Conservation (phyloP, 2,113 vertebrate genomes). For the Hassar affinis region DNA sequence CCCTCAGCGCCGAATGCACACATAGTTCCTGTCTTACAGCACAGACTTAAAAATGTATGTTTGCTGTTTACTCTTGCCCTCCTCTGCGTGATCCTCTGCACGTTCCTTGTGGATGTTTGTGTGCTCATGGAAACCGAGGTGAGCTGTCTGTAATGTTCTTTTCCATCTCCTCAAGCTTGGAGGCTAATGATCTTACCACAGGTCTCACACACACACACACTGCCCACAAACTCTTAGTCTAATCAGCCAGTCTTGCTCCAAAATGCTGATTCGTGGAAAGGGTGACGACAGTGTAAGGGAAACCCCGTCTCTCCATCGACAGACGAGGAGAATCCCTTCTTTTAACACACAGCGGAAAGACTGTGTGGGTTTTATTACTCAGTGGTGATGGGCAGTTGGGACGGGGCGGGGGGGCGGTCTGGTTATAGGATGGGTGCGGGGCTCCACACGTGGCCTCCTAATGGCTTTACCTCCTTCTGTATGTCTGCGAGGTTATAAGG, state of each 20-base stretch:
- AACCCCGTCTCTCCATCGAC: constrained; percentile 4
- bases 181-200: constrained; percentile 47
- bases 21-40: not conserved
- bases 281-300: constrained; percentile 23
- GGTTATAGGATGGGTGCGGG: not conserved
- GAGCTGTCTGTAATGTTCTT: constrained; percentile 34
- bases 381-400: not conserved
- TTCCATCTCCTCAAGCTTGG: constrained; percentile 36
- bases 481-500: constrained; percentile 27
- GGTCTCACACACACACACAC: not conserved
- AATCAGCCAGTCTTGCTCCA: not conserved
- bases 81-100: not conserved
- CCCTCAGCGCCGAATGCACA: not conserved
- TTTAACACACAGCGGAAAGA: constrained; percentile 24
- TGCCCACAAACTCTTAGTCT: not conserved
- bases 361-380: constrained; percentile 21
- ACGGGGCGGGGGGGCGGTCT: no score
- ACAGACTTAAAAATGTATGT: not conserved
- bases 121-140: constrained; percentile 42
- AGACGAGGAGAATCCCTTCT: constrained; percentile 6
- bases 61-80: constrained; percentile 7
- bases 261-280: constrained; percentile 41
- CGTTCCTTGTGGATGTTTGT: constrained; percentile 33
- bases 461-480: constrained; percentile 24
- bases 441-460: constrained; percentile 1